phyloP scores from a whole-genome alignment of 2,113 vertebrate species.

The Gadus macrocephalus region DNA sequence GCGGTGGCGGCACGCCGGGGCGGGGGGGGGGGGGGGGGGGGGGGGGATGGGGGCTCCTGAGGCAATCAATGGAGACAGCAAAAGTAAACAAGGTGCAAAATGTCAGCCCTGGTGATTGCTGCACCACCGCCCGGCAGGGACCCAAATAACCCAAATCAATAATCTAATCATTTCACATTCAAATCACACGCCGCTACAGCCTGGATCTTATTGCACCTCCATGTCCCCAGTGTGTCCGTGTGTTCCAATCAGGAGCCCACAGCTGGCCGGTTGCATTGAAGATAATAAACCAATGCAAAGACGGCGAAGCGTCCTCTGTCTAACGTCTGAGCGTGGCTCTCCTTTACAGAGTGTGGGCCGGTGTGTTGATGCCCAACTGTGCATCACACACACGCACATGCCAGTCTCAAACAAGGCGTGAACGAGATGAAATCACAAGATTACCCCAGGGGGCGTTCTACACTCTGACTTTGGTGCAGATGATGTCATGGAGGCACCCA shows the following conservation, averaged over 20 bases:
- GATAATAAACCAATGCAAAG: constrained; percentile 45
- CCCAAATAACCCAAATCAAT: constrained; percentile 70
- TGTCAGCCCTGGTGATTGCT: constrained; percentile 66
- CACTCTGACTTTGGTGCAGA: too few species aligned
- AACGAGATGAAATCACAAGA: too few species aligned
- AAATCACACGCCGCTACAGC: constrained; percentile 57
- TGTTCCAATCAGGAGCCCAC: constrained; percentile 58
- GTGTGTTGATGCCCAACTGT: too few species aligned
- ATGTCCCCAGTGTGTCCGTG: constrained; percentile 56
- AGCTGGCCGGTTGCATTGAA: constrained; percentile 38
- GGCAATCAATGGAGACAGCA: constrained; percentile 66
- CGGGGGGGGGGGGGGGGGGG: too few species aligned
- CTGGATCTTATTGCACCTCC: constrained; percentile 66
- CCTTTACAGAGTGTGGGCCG: background rate
- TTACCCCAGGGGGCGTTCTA: too few species aligned
- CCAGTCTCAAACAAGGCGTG: too few species aligned
- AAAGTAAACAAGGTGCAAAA: constrained; percentile 70
- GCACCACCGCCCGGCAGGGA: constrained; percentile 50
- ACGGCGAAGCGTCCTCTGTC: constrained; percentile 21
- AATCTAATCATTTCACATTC: constrained; percentile 72
- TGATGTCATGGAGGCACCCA: too few species aligned
- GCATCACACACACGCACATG: too few species aligned
- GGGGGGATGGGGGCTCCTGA: constrained; percentile 42
- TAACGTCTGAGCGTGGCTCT: background rate
- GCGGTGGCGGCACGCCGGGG: constrained; percentile 47